Conservation (phyloP, 1,140 invertebrate species). For the Brachionus rotundiformis region DNA sequence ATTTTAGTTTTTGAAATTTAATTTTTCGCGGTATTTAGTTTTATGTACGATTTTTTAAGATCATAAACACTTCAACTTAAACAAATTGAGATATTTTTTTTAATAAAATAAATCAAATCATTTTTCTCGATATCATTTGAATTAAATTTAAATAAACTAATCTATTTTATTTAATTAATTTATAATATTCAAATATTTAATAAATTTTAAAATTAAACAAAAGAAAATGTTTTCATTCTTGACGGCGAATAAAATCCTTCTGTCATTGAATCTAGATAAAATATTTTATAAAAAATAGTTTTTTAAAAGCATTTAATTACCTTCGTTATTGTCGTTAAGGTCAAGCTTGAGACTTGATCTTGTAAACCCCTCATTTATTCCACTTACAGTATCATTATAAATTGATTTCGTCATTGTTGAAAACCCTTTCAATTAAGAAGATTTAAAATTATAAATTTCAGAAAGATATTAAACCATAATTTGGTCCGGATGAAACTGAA, state of each 20-base stretch:
- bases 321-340: neutral
- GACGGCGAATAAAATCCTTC: neutral
- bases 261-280: neutral
- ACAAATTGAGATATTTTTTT: neutral
- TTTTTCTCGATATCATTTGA: no score
- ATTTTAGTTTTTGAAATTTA: neutral
- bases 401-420: neutral
- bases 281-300: neutral
- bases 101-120: neutral
- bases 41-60: neutral
- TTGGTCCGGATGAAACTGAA: neutral
- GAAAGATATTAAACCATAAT: neutral
- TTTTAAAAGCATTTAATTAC: neutral
- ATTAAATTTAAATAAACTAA: neutral
- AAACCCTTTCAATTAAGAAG: neutral
- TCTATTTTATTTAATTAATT: neutral
- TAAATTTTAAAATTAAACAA: neutral
- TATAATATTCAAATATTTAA: no score
- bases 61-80: neutral
- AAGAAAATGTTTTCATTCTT: slow-evolving; percentile 9
- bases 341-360: neutral
- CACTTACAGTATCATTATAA: neutral
- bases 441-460: neutral
- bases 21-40: neutral
- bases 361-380: neutral